Conservation (phyloP, 1,140 invertebrate species). For the Zaprionus kolodkinae region DNA sequence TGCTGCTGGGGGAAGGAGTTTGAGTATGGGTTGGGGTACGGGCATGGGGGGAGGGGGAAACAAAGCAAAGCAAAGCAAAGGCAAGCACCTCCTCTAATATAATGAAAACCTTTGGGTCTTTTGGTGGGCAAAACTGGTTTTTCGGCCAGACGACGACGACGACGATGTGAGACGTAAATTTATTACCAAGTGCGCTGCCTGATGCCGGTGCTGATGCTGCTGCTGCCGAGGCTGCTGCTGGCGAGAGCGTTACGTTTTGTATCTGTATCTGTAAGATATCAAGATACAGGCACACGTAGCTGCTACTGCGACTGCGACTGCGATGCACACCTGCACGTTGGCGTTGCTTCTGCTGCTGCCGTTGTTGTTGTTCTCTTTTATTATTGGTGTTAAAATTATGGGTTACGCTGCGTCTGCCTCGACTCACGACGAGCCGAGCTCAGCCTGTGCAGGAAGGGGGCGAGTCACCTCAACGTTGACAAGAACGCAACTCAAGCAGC, state of each 20-base stretch:
- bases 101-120: conserved; percentile 73
- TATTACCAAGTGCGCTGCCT: conserved; percentile 70
- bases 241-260: conserved; percentile 55
- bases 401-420: conserved; percentile 63
- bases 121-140: conserved; percentile 76
- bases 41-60: neutral
- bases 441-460: conserved; percentile 2
- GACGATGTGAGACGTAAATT: conserved; percentile 77
- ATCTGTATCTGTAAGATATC: conserved; percentile 73
- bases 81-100: conserved; percentile 45
- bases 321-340: conserved; percentile 77
- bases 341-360: conserved; percentile 40
- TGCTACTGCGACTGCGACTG: conserved; percentile 79
- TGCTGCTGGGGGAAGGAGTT: conserved; percentile 10
- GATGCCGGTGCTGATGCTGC: conserved; percentile 11
- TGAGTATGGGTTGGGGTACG: neutral
- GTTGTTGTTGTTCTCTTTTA: conserved; percentile 63
- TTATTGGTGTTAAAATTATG: conserved; percentile 83
- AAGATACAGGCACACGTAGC: conserved; percentile 63
- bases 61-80: conserved; percentile 6
- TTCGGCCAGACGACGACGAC: conserved; percentile 55
- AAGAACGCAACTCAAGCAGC: conserved; percentile 53
- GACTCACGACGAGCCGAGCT: conserved; percentile 43
- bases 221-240: neutral
- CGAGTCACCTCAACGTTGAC: conserved; percentile 44